These are phyloP conservation scores for Protosalanx chinensis DNA, from an alignment of 2,797 vertebrate genomes.

Conservation along the genomic window DNA sequence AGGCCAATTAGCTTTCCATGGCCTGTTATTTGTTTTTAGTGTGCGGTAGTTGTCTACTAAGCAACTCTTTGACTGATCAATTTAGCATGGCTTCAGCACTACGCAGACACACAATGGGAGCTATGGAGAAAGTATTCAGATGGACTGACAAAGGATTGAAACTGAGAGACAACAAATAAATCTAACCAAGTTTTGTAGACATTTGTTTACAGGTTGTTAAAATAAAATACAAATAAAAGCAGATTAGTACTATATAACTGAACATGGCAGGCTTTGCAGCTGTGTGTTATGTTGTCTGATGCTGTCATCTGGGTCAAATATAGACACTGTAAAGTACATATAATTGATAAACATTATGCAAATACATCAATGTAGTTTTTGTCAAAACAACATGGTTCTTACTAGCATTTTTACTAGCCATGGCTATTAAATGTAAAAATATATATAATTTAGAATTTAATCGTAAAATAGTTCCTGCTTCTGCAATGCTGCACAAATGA, in stretches of 20 bases:
- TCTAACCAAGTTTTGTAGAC: not conserved
- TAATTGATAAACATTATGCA: not conserved
- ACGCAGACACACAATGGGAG: conserved; percentile 53
- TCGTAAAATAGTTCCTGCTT: not conserved
- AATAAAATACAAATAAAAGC: not conserved
- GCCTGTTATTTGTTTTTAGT: conserved; percentile 48
- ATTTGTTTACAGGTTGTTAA: not conserved
- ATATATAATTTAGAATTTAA: too few relatives aligned
- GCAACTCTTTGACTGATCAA: conserved; percentile 66
- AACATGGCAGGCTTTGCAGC: not conserved
- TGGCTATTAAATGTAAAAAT: not conserved
- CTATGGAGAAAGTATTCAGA: conserved; percentile 54
- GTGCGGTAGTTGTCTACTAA: conserved; percentile 54
- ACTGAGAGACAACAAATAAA: conserved; percentile 1
- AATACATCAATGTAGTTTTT: not conserved
- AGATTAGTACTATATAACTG: too few relatives aligned
- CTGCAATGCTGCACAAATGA: not conserved
- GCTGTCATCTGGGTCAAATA: not conserved
- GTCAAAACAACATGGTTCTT: not conserved
- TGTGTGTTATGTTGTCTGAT: not conserved
- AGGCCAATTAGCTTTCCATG: conserved; percentile 60
- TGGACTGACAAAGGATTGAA: conserved; percentile 44
- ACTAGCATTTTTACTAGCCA: not conserved
- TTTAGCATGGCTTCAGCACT: conserved; percentile 52
- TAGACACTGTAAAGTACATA: not conserved